Percentiles rank a stretch among this genome's conserved stretches.
phyloP scores from a whole-genome alignment of 2,888 invertebrate species.

The Lepidonotus clava region DNA sequence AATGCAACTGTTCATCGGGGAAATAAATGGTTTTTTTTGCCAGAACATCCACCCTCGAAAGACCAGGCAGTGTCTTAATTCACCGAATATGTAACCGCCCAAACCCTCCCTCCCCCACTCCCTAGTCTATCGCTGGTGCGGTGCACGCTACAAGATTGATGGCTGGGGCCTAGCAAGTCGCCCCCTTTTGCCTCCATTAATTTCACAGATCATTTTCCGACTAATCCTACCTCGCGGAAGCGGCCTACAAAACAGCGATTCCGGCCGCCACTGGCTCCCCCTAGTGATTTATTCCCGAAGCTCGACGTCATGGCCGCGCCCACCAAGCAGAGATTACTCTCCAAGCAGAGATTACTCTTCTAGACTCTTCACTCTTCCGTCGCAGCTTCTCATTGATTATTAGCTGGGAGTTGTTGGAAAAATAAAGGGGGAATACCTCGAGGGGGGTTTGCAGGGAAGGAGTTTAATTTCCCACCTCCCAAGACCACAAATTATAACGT shows the following conservation, averaged over 20 bases:
- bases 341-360: no score
- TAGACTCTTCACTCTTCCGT: background rate
- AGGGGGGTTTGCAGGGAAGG: background rate
- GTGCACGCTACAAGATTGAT: background rate
- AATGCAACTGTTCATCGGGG: background rate
- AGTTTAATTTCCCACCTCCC: background rate
- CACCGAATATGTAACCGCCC: no score
- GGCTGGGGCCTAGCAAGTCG: conserved; percentile 4
- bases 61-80: background rate
- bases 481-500: background rate
- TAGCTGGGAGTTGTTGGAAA: no score
- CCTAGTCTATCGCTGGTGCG: no score
- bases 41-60: background rate
- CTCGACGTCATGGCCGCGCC: background rate
- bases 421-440: background rate
- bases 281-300: background rate
- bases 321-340: background rate
- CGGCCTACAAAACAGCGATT: conserved; percentile 7
- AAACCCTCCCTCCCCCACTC: no score
- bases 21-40: background rate
- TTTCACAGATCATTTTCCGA: conserved; percentile 39
- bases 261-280: background rate
- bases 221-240: conserved; percentile 17
- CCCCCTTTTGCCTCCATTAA: conserved; percentile 1
- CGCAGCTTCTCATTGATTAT: background rate